A percentile compares a stretch with the other conserved stretches of the same genome.
These are phyloP conservation scores for Ceratina japonica DNA, from an alignment of 1,140 invertebrate genomes.

Conservation along the genomic window DNA sequence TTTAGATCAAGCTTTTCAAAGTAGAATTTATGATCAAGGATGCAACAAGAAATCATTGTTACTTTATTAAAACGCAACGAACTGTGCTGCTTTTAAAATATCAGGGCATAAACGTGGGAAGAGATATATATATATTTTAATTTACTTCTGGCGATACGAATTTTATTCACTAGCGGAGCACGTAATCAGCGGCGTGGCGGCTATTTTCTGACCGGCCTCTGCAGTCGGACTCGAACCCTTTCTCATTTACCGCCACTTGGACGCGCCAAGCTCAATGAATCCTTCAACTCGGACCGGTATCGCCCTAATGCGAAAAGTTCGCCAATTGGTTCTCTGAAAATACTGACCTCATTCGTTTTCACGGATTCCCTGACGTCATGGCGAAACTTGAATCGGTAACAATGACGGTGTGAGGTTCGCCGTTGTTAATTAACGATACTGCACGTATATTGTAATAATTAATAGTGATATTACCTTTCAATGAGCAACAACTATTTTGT, in stretches of 20 bases:
- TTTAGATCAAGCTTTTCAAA: too few species aligned
- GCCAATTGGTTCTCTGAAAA: conserved; percentile 70
- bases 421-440: conserved; percentile 40
- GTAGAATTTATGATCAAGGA: too few species aligned
- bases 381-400: conserved; percentile 21
- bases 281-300: conserved; percentile 58
- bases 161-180: conserved; percentile 61
- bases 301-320: conserved; percentile 71
- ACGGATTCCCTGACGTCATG: neutral
- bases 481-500: neutral
- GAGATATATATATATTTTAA: conserved; percentile 66
- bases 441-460: neutral
- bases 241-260: conserved; percentile 48
- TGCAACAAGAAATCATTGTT: too few species aligned
- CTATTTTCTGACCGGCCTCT: conserved; percentile 24
- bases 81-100: neutral
- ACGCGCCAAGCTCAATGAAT: conserved; percentile 41
- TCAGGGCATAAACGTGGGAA: too few species aligned
- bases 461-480: neutral
- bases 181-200: conserved; percentile 62
- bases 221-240: conserved; percentile 10
- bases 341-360: conserved; percentile 1
- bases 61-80: too few species aligned
- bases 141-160: conserved; percentile 69
- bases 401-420: conserved; percentile 37